A percentile compares a stretch with the other conserved stretches of the same genome.
phyloP scores from a whole-genome alignment of 2,113 vertebrate genomes.

The Rhinichthys klamathensis region DNA sequence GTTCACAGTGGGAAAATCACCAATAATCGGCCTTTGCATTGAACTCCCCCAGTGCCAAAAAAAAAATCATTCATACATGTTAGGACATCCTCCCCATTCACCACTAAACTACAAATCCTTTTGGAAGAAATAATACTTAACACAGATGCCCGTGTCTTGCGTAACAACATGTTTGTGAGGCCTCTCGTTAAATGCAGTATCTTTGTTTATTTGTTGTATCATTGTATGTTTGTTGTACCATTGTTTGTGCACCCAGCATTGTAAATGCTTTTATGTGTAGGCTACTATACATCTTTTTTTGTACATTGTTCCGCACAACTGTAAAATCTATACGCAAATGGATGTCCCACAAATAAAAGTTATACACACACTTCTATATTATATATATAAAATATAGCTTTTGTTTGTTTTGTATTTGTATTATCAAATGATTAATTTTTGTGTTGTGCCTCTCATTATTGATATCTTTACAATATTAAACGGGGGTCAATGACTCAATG shows the following conservation, averaged over 20 bases:
- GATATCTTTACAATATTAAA: slow-evolving; percentile 70
- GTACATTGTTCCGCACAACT: slow-evolving; percentile 69
- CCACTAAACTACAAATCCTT: slow-evolving; percentile 24
- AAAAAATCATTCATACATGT: not conserved
- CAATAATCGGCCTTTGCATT: not conserved
- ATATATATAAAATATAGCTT: slow-evolving; percentile 61
- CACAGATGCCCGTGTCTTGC: slow-evolving; percentile 47
- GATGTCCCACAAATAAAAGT: slow-evolving; percentile 36
- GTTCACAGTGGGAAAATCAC: not conserved
- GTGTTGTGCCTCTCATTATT: slow-evolving; percentile 49
- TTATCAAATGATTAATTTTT: slow-evolving; percentile 52
- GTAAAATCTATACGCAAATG: slow-evolving; percentile 57
- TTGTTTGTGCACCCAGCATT: slow-evolving; percentile 52
- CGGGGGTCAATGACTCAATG: slow-evolving; percentile 52
- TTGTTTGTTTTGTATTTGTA: slow-evolving; percentile 63
- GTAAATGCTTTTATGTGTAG: slow-evolving; percentile 54
- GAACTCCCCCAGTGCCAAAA: not conserved
- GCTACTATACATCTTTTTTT: slow-evolving; percentile 59
- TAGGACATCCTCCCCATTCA: not conserved
- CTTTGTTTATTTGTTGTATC: slow-evolving; percentile 62
- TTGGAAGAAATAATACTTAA: slow-evolving; percentile 40
- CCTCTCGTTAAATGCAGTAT: slow-evolving; percentile 70
- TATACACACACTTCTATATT: slow-evolving; percentile 26
- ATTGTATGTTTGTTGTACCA: slow-evolving; percentile 59
- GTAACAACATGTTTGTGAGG: slow-evolving; percentile 44